phyloP scores from a whole-genome alignment of 1,140 invertebrate genomes.

The Drosophila pseudoobscura region DNA sequence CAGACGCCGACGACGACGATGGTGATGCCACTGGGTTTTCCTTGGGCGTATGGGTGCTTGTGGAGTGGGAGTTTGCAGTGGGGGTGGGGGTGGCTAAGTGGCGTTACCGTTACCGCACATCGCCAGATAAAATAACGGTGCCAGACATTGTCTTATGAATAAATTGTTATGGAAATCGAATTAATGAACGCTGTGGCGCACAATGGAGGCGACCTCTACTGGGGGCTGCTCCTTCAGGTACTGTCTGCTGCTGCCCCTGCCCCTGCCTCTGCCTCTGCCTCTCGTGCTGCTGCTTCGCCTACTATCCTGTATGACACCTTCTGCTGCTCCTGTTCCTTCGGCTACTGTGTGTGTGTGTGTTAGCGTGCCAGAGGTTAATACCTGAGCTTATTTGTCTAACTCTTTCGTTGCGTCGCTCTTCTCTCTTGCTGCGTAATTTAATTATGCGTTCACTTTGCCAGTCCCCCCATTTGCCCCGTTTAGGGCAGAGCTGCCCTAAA shows the following conservation, averaged over 20 bases:
- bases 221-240: constrained; percentile 4
- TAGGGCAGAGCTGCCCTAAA: background rate
- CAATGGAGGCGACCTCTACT: constrained; percentile 47
- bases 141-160: constrained; percentile 84
- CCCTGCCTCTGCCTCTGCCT: background rate
- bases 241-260: constrained; percentile 18
- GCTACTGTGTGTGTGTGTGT: constrained; percentile 47
- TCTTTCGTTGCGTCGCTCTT: constrained; percentile 68
- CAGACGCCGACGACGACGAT: constrained; percentile 47
- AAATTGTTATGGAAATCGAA: constrained; percentile 84
- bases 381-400: constrained; percentile 83
- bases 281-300: background rate
- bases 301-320: too few relatives aligned
- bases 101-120: constrained; percentile 82
- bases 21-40: constrained; percentile 1
- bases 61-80: background rate
- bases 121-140: constrained; percentile 83
- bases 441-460: constrained; percentile 82
- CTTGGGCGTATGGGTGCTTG: constrained; percentile 9
- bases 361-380: constrained; percentile 81
- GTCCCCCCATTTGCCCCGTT: constrained; percentile 10
- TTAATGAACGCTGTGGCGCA: constrained; percentile 83
- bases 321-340: constrained; percentile 1
- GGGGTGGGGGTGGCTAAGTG: constrained; percentile 61
- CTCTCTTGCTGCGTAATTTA: constrained; percentile 77